Base-by-base conservation (phyloP, 1,140 invertebrate genomes). In the Stegodyphus dumicola region DNA sequence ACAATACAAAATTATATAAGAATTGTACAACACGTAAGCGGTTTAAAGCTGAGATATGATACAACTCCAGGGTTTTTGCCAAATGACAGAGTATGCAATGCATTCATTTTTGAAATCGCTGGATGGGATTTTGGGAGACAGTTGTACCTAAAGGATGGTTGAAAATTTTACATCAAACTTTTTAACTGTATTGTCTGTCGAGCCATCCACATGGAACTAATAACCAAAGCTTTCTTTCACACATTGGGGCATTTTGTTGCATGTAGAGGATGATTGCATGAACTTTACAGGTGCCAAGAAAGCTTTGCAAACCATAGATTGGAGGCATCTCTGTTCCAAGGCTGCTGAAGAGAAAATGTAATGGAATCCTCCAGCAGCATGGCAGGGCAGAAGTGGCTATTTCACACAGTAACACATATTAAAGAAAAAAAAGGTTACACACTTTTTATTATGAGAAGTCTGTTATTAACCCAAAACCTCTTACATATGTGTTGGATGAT, bases 161-260 rank as follows among this genome's bases (percentile, higher is more conserved):
- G 9, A n/a, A 85, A 85, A 53, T 15, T 67, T 18, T 85, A 33
- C 49, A 71, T 85, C 18, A 18, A 51, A 17, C 15, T 85, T 56
- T 77, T 52, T 77, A 85, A 52, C 13, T 85, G 74, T 48, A 77
- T 89, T 87, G 65, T 88, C 77, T 71, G 90, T 89, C 88, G 91
- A 77, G 91, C 91, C 0, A 87, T 92, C 2, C 91, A 92, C 80
- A 48, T 92, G n/a, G 89, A 90, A 76, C 64, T 89, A 10, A 74
- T 88, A 6, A 70, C 52, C 6, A 88, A 87, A 53, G n/a, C 5
- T 17, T 79, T 69, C 33, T 18, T 79, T 53, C 65, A 53, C 18
- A 9, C 66, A 6, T 48, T 79, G 7, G 52, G 77, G 18, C 33
- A 66, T 13, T 69, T 79, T 56, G 69, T 79, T 70, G 13, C 77